Evolutionary conservation across 1,140 invertebrate species (phyloP).

Genomic region (Plutomurus gul): DNA sequence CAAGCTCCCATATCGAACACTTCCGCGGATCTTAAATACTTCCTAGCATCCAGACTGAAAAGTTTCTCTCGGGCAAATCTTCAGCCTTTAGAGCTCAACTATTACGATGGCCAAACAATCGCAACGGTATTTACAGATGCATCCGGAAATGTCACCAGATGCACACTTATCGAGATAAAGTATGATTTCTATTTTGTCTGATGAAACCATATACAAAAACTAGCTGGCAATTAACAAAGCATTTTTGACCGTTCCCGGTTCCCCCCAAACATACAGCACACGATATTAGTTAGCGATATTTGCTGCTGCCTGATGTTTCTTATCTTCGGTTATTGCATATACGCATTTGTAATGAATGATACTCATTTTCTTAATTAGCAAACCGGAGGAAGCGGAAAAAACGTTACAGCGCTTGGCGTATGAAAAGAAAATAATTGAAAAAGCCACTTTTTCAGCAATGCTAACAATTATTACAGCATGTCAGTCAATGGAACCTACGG

Average conservation of each 20-base stretch:
- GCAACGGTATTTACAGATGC: constrained; percentile 74
- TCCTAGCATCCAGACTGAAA: background rate
- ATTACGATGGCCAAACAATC: constrained; percentile 77
- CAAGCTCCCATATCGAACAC: background rate
- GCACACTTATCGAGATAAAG: constrained; percentile 82
- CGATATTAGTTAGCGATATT: too few relatives aligned
- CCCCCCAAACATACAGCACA: too few relatives aligned
- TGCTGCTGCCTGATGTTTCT: too few relatives aligned
- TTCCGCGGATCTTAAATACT: background rate
- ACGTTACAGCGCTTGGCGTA: constrained; percentile 35
- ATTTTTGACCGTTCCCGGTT: too few relatives aligned
- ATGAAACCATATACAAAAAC: too few relatives aligned
- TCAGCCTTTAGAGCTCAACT: constrained; percentile 67
- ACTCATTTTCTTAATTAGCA: background rate
- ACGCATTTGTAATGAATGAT: background rate
- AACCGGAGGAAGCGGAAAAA: constrained; percentile 39
- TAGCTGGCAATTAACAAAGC: too few relatives aligned
- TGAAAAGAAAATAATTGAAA: constrained; percentile 46
- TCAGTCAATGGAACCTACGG: constrained; percentile 58
- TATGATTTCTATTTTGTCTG: constrained; percentile 61
- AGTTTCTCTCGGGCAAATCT: background rate
- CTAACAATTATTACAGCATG: constrained; percentile 53
- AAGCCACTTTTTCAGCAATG: constrained; percentile 49
- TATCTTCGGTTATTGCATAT: too few relatives aligned
- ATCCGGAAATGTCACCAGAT: constrained; percentile 68